Evolutionary conservation across 2,113 vertebrate species (phyloP).

Genomic region (Alethe castanea): DNA sequence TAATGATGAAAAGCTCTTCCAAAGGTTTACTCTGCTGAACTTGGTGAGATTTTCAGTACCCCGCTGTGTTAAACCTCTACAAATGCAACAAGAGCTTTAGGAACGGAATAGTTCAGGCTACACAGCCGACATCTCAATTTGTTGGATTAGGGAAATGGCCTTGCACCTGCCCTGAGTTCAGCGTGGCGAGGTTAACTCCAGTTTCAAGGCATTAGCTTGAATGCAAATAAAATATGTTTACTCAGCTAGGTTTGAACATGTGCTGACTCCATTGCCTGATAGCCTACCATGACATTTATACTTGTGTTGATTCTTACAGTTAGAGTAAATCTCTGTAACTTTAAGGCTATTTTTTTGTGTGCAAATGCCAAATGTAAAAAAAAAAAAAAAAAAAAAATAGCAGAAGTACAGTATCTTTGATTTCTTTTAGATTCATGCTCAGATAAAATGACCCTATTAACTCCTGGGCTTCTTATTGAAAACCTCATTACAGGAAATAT

Average conservation of each 20-base stretch:
- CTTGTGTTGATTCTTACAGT: neutral
- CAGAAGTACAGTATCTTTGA: neutral
- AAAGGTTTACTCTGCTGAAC: neutral
- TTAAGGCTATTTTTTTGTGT: neutral
- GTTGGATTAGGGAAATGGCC: neutral
- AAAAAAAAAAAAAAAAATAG: neutral
- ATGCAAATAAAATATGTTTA: conserved; percentile 32
- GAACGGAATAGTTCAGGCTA: neutral
- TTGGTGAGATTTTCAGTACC: neutral
- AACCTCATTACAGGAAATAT: neutral
- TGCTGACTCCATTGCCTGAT: neutral
- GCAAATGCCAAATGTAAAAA: neutral
- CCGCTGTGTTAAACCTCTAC: neutral
- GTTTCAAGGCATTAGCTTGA: neutral
- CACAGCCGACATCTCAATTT: neutral
- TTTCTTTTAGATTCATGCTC: neutral
- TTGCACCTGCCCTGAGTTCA: neutral
- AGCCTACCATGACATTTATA: neutral
- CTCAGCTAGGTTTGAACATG: neutral
- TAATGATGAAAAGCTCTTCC: neutral
- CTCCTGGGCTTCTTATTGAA: neutral
- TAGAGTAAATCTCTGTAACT: neutral
- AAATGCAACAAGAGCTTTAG: neutral
- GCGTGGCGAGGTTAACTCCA: neutral
- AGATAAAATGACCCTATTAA: neutral